Evolutionary conservation across 2,113 vertebrate species (phyloP), one percentile per base, ranked within the genome.

Genomic region (Mus spicilegus): DNA sequence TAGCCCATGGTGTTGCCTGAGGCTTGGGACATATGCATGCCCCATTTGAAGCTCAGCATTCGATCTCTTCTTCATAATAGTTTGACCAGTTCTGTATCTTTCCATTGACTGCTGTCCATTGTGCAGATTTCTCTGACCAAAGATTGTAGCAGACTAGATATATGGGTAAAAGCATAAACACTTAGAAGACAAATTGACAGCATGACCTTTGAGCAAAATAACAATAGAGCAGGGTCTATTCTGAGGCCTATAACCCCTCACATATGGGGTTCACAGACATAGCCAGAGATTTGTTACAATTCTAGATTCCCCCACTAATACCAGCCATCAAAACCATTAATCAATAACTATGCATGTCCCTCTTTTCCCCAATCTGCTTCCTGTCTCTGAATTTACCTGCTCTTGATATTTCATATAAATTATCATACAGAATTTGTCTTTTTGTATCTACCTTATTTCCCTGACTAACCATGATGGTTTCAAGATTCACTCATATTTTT

Each of bases 351-450:
- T n/a, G 19, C 20, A 26, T 69, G 49, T 91, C n/a, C 9, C 26
- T 58, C 61, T 90, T 11, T 26, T 11, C 26, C 87, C 42, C 90
- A 75, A 90, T 91, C 39, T 94, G 76, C 82, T 82, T 78, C 75
- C 39, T 5, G 14, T 90, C 82, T 73, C 76, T 80, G 72, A 93
- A 90, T 93, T 75, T 54, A 1, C 10, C 39, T 94, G 73, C 65
- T 36, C 72, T 42, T 92, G 8, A 36, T 70, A 10, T 61, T 42
- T 92, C 5, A 36, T 70, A 10, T 61, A 94, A 51, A 10, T 94
- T 20, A 88, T 91, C 84, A 91, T 16, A 91, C n/a, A 76, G 28
- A 61, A 39, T 75, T 87, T 93, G 36, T 39, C 6, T 72, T 77
- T 91, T 70, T 65, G 42, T 76, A 7, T 84, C 19, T 76, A 73